Evolutionary conservation across 2,113 vertebrate species (phyloP), one percentile per base, ranked within the genome.

Genomic region (Macrotis lagotis): DNA sequence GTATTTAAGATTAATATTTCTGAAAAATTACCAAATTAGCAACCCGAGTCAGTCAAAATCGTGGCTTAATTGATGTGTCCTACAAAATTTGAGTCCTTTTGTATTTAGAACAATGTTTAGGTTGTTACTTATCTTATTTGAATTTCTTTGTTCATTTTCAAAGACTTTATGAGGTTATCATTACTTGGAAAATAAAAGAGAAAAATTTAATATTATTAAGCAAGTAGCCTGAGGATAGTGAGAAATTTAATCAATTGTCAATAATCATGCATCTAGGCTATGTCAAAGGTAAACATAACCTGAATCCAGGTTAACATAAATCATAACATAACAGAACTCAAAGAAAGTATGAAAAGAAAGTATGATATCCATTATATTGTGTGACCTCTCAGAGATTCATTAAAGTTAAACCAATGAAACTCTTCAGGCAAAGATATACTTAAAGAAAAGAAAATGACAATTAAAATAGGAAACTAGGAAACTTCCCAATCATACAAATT

Each of bases 1-100:
- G 31, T 2, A 47, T 74, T 94, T 94, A 93, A 96, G n/a, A 93
- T 83, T 95, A 10, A 88, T 89, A 83, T 92, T 93, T 92, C 5
- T 47, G 12, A 55, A 96, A 66, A 91, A 90, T 2, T 37, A 51
- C n/a, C 9, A 94, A 90, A 31, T 48, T 8, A 91, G 83, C 26
- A 91, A n/a, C 91, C 74, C 53, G 91, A 19, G 83, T 50, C 11
- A 95, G 44, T 16, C 28, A 92, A 96, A 95, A 83, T 90, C 48
- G 59, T 8, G 92, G 74, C 25, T 88, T 90, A 91, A 66, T 83
- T 83, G 66, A 91, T 55, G 51, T 93, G 94, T 48, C 24, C n/a
- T 4, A 12, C 0, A 49, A 90, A 8, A 7, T 48, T 50, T n/a
- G 8, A 12, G 0, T 4, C 28, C 94, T 90, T 90, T 91, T 92